Percentiles rank a stretch among this genome's conserved stretches.
Evolutionary conservation across 2,888 invertebrate species (phyloP).

Genomic region (Cryptocephalus moraei): DNA sequence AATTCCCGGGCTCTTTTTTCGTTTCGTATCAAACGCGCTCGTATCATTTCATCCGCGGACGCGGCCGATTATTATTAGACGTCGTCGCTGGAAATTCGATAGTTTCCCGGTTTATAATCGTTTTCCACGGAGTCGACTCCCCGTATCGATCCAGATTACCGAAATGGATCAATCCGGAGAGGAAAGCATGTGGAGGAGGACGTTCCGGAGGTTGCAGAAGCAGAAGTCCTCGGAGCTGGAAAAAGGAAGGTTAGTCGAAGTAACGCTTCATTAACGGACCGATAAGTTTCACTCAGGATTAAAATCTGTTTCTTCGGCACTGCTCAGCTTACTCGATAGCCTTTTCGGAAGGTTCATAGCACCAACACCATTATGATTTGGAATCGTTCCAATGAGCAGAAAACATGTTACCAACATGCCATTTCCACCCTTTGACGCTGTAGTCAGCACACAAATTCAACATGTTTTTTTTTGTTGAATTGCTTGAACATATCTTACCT

Average conservation of each 20-base stretch:
- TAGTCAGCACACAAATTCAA: too few species aligned
- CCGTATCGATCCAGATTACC: too few species aligned
- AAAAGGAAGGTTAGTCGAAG: constrained; percentile 6
- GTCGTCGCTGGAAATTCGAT: neutral
- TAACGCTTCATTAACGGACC: neutral
- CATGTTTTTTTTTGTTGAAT: too few species aligned
- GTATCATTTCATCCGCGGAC: neutral
- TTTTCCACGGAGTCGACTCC: neutral
- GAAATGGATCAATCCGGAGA: too few species aligned
- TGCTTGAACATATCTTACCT: too few species aligned
- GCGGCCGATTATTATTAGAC: neutral
- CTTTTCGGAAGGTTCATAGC: too few species aligned
- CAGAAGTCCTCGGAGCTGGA: constrained; percentile 6
- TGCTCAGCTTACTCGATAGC: neutral
- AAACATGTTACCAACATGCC: too few species aligned
- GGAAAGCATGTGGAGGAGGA: constrained; percentile 5
- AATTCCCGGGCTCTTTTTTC: too few species aligned
- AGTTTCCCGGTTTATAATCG: neutral
- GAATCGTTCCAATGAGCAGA: too few species aligned
- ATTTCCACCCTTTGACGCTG: too few species aligned
- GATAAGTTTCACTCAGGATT: neutral
- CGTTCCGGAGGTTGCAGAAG: constrained; percentile 4
- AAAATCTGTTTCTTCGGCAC: neutral
- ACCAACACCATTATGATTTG: too few species aligned
- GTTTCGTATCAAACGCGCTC: too few species aligned